A percentile compares a stretch with the other conserved stretches of the same genome.
Evolutionary conservation across 2,113 vertebrate genomes (phyloP).

Genomic region (Corythornis madagascariensis): DNA sequence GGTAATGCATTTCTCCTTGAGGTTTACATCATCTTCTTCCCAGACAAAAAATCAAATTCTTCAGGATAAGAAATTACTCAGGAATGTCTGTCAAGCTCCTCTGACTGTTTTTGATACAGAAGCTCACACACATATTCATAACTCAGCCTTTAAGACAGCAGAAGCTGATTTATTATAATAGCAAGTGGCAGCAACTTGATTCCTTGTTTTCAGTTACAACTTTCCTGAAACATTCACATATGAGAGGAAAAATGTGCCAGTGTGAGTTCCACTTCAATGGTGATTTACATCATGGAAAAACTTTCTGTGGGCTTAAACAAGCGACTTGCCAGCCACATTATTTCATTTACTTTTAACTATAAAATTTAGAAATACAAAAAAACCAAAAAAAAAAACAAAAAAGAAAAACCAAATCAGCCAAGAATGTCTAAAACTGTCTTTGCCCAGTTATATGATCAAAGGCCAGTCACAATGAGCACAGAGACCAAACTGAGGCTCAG

Average conservation of each 20-base stretch:
- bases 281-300: not conserved
- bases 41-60: not conserved
- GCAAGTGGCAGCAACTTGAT: not conserved
- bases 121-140: not conserved
- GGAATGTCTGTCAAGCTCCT: not conserved
- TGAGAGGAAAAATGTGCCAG: not conserved
- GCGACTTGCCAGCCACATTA: not conserved
- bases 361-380: not conserved
- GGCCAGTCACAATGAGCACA: not conserved
- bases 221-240: not conserved
- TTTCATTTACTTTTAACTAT: not conserved
- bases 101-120: not conserved
- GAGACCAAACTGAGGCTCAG: fast-evolving
- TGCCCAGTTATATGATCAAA: not conserved
- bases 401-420: not conserved
- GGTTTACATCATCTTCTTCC: not conserved
- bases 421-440: not conserved
- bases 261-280: not conserved
- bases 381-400: not conserved
- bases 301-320: not conserved
- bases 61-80: not conserved
- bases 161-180: not conserved
- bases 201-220: not conserved
- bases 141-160: not conserved
- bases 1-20: not conserved